phyloP scores from a whole-genome alignment of 2,113 vertebrate species.

The Macquaria ambigua region DNA sequence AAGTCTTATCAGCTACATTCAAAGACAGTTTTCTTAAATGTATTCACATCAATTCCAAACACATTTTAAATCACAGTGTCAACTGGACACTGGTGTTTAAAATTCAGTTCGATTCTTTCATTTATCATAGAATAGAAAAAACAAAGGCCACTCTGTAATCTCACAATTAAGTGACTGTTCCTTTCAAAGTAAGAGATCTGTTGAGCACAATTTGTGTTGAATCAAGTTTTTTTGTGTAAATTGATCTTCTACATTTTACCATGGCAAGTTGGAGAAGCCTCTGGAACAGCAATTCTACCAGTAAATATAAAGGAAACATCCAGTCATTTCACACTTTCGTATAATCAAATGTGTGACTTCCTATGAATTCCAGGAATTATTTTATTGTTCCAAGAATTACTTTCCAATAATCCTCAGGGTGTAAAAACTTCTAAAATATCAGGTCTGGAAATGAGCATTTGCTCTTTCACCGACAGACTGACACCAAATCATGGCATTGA shows the following conservation, averaged over 20 bases:
- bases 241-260: neutral
- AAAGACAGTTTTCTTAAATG: neutral
- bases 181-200: neutral
- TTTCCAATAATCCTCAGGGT: neutral
- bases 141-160: neutral
- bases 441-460: neutral
- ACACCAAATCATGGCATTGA: neutral
- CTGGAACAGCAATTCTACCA: neutral
- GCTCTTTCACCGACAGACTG: neutral
- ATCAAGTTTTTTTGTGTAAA: neutral
- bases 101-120: neutral
- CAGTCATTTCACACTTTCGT: neutral
- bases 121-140: neutral
- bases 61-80: neutral
- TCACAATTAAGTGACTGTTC: neutral
- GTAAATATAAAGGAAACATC: neutral
- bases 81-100: neutral
- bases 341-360: neutral
- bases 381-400: neutral
- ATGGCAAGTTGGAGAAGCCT: neutral
- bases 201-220: neutral
- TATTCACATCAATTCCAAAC: neutral
- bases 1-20: neutral
- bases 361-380: neutral
- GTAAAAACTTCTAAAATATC: slow-evolving; percentile 1